Evolutionary conservation across 1,140 invertebrate species (phyloP).

Genomic region (Trichogramma pretiosum): DNA sequence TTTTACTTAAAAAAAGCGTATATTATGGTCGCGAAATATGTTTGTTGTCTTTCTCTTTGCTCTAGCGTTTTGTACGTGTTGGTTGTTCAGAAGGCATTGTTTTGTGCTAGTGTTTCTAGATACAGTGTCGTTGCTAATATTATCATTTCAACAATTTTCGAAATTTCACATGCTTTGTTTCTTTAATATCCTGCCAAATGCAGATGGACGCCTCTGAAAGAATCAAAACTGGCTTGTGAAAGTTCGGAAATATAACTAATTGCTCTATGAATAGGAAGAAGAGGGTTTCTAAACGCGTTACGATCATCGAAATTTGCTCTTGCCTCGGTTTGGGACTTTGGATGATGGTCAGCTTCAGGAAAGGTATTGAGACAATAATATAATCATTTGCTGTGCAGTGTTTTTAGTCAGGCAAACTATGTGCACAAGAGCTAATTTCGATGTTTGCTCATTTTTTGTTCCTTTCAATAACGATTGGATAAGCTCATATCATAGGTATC

Average conservation of each 20-base stretch:
- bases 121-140: slow-evolving; percentile 8
- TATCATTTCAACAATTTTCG: background rate
- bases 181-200: too few relatives aligned
- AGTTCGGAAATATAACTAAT: too few relatives aligned
- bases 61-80: slow-evolving; percentile 12
- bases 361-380: slow-evolving; percentile 1
- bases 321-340: background rate
- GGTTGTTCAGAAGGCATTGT: background rate
- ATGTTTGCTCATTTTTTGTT: too few relatives aligned
- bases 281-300: background rate
- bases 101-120: slow-evolving; percentile 11
- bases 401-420: background rate
- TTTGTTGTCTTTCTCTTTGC: slow-evolving; percentile 21
- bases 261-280: background rate
- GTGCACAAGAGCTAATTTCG: slow-evolving; percentile 14
- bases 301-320: slow-evolving; percentile 12
- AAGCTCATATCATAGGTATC: background rate
- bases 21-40: too few relatives aligned
- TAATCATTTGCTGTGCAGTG: slow-evolving; percentile 8
- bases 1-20: too few relatives aligned
- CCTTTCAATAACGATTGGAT: too few relatives aligned
- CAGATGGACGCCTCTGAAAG: too few relatives aligned
- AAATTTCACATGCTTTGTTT: too few relatives aligned
- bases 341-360: background rate
- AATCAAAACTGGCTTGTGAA: too few relatives aligned